Conservation (phyloP, 2,113 vertebrate species). For the Plestiodon gilberti region DNA sequence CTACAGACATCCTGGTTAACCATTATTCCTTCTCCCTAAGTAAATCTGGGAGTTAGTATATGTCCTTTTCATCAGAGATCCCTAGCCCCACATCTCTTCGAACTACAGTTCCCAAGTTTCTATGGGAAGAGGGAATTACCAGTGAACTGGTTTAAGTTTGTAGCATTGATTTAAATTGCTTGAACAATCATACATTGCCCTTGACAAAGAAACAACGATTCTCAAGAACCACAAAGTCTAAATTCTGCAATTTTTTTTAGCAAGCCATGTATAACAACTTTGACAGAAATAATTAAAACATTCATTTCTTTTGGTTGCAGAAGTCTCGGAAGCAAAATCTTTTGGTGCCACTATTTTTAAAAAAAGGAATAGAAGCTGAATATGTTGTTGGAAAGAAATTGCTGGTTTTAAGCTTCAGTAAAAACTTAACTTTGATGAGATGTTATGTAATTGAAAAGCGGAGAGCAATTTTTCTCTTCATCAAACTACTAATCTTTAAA, state of each 20-base stretch:
- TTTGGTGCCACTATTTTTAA: slow-evolving; percentile 1
- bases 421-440: slow-evolving; percentile 38
- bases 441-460: slow-evolving; percentile 31
- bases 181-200: background rate
- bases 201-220: background rate
- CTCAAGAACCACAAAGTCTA: background rate
- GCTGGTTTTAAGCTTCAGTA: background rate
- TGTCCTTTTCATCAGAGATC: background rate
- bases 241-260: background rate
- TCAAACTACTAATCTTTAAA: slow-evolving; percentile 36
- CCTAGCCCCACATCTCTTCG: background rate
- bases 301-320: background rate
- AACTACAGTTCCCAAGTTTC: background rate
- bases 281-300: slow-evolving; percentile 18
- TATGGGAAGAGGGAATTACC: background rate
- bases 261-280: background rate
- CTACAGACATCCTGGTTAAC: background rate
- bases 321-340: background rate
- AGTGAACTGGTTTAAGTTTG: background rate
- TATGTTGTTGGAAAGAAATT: slow-evolving; percentile 26
- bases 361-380: background rate
- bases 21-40: background rate
- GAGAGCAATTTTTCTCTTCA: slow-evolving; percentile 33
- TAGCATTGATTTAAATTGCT: background rate
- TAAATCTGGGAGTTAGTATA: background rate